Base-by-base conservation (phyloP, 2,888 invertebrate genomes). In the Quadroppia sp. region DNA sequence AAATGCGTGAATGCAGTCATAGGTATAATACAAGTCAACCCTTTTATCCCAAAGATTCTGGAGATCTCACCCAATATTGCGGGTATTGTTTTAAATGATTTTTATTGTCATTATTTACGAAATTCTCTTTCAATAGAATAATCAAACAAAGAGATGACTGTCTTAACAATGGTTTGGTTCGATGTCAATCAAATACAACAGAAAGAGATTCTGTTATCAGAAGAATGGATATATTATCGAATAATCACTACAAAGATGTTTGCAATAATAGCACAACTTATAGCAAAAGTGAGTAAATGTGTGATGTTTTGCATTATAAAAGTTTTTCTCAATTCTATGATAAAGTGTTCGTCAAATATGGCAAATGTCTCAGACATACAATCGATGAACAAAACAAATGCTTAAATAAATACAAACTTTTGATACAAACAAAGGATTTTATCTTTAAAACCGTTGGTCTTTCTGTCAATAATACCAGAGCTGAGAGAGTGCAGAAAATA, bases 191-290 rank as follows among this genome's bases (percentile, higher is more conserved):
- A 11, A n/a, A 20, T 1, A 20, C 32, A 20, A 36, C 17, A 23
- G 45, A 40, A 45, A 25, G 23, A 17, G 45, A 45, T 4, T 1
- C 15, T 15, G 23, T 69, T 2, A 69, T 28, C 1, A 23, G 20
- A 25, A 11, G 20, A 23, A 15, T 69, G 15, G 23, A 42, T 36
- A 17, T 45, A 13, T 45, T 23, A 1, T 1, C n/a, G 15, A 25
- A 42, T 23, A 7, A 20, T 25, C 69, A 69, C 28, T 45, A 45
- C 23, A 69, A 20, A 45, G 42, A 69, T 69, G 1, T 69, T 13
- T 69, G 69, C 45, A 45, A 69, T 69, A 45, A 11, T 17, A 69
- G 6, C 28, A 11, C 69, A 69, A 45, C 69, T 23, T 69, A 69
- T 69, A 69, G 69, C 45, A 69, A 23, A 69, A 28, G 69, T 45